These are phyloP conservation scores for Crotalus horridus DNA, from an alignment of 2,113 vertebrate genomes.

Conservation along the genomic window DNA sequence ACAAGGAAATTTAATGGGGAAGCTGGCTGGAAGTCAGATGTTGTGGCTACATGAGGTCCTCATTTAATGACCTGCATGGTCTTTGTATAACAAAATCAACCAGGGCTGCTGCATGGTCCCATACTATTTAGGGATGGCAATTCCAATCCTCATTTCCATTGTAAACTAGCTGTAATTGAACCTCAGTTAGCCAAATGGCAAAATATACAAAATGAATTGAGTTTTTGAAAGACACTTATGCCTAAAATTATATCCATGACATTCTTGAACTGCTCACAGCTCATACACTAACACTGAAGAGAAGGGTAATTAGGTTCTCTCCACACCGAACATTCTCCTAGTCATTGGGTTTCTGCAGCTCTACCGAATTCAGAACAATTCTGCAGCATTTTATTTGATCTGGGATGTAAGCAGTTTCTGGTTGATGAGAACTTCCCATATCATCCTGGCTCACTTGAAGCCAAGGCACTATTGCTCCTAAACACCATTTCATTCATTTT, in stretches of 20 bases:
- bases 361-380: neutral
- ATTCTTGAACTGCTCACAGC: neutral
- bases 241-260: neutral
- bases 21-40: neutral
- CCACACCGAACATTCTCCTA: neutral
- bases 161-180: neutral
- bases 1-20: neutral
- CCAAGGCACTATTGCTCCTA: neutral
- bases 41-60: neutral
- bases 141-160: neutral
- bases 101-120: neutral
- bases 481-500: neutral
- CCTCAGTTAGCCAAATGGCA: neutral
- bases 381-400: neutral
- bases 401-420: neutral
- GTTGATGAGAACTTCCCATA: neutral
- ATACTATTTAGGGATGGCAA: neutral
- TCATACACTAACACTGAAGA: neutral
- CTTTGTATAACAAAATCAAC: neutral
- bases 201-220: neutral
- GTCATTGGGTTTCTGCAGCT: neutral
- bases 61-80: neutral
- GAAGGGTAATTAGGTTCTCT: neutral
- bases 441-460: neutral
- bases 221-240: neutral